A percentile compares a stretch with the other conserved stretches of the same genome.
These are phyloP conservation scores for Conistra vaccinii DNA, from an alignment of 2,888 invertebrate species.

Conservation along the genomic window DNA sequence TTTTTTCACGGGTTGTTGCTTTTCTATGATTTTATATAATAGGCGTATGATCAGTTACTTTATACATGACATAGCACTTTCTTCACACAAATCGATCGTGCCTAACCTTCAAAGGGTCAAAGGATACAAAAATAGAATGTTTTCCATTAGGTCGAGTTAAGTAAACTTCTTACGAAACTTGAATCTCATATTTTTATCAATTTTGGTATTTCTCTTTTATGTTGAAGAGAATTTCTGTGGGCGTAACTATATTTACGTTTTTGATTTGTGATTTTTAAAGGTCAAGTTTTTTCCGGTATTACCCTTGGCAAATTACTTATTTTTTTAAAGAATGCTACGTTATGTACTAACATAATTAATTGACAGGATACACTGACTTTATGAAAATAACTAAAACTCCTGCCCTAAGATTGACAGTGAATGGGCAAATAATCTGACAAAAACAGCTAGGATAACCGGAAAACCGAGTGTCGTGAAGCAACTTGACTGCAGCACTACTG, in stretches of 20 bases:
- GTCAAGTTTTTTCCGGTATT: not conserved
- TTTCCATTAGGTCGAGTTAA: slow-evolving; percentile 12
- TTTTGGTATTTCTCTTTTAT: slow-evolving; percentile 5
- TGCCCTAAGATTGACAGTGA: not conserved
- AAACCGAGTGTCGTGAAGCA: not conserved
- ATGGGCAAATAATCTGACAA: not conserved
- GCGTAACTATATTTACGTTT: slow-evolving; percentile 8
- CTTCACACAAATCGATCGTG: slow-evolving; percentile 19
- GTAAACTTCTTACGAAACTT: slow-evolving; percentile 10
- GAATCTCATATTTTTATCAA: slow-evolving; percentile 12
- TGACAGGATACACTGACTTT: not conserved
- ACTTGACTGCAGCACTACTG: slow-evolving; percentile 7
- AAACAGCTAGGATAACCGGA: not conserved
- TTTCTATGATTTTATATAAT: slow-evolving; percentile 28
- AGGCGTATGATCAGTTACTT: slow-evolving; percentile 29
- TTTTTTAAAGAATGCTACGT: slow-evolving; percentile 1
- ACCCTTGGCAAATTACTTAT: not conserved
- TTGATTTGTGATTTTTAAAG: slow-evolving; percentile 5
- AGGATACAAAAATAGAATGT: slow-evolving; percentile 41
- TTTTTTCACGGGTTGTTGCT: slow-evolving; percentile 19
- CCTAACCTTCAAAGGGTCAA: slow-evolving; percentile 25
- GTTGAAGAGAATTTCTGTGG: not conserved
- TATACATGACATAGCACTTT: slow-evolving; percentile 30
- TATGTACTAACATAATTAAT: not conserved
- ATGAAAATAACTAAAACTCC: not conserved